Evolutionary conservation across 2,888 invertebrate species (phyloP).

Genomic region (Steinernema hermaphroditum): DNA sequence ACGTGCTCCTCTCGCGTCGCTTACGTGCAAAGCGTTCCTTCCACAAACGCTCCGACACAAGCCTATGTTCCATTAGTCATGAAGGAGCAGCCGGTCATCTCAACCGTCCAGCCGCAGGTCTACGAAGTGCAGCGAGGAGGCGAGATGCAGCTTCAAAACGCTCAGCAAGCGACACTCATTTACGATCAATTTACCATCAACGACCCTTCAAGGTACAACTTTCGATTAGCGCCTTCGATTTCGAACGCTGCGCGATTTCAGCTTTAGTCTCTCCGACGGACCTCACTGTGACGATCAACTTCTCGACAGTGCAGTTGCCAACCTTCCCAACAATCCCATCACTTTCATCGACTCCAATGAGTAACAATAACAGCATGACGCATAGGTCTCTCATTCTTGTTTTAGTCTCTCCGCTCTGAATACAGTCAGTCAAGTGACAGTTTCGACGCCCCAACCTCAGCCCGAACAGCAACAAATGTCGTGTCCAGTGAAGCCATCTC

Average conservation of each 20-base stretch:
- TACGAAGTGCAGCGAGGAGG: neutral
- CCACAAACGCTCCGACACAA: neutral
- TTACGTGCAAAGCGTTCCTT: conserved; percentile 9
- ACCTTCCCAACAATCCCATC: neutral
- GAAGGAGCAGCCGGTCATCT: conserved; percentile 5
- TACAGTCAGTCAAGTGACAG: neutral
- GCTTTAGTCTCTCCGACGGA: conserved; percentile 16
- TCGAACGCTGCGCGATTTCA: neutral
- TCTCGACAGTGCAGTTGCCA: conserved; percentile 11
- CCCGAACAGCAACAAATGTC: neutral
- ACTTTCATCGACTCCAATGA: conserved; percentile 6
- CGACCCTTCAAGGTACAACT: neutral
- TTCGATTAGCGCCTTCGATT: too few relatives aligned
- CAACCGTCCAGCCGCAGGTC: neutral
- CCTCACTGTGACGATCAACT: conserved; percentile 11
- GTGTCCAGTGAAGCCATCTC: too few relatives aligned
- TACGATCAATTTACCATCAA: conserved; percentile 6
- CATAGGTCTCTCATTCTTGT: neutral
- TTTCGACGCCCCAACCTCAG: neutral
- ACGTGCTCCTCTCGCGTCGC: neutral
- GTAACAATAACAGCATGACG: neutral
- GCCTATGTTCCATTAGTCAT: conserved; percentile 15
- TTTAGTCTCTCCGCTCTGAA: conserved; percentile 8
- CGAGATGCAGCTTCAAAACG: neutral
- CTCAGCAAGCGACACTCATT: neutral